Evolutionary conservation across 1,140 invertebrate species (phyloP).

Genomic region (Drosophila mauritiana): DNA sequence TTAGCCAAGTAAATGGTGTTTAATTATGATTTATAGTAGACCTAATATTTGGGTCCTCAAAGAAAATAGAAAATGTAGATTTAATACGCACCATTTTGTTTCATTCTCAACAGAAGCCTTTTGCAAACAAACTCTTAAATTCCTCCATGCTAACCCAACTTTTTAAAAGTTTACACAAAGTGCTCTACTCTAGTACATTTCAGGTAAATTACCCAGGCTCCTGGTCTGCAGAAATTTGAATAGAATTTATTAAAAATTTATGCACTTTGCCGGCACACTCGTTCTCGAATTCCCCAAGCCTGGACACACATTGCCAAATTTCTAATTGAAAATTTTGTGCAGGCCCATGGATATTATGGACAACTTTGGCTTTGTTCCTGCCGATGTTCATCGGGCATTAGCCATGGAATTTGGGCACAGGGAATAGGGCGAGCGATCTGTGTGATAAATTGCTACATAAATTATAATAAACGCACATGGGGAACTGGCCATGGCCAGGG

Average conservation of each 20-base stretch:
- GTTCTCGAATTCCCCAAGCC: slow-evolving; percentile 36
- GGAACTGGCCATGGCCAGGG: slow-evolving; percentile 30
- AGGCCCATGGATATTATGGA: slow-evolving; percentile 64
- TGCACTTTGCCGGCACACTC: slow-evolving; percentile 41
- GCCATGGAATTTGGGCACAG: slow-evolving; percentile 31
- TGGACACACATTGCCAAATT: slow-evolving; percentile 55
- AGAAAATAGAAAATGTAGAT: too few species aligned
- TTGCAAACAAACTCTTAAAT: not conserved
- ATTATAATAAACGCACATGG: slow-evolving; percentile 75
- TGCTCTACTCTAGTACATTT: not conserved
- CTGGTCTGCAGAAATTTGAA: slow-evolving; percentile 36
- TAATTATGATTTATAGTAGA: not conserved
- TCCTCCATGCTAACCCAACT: not conserved
- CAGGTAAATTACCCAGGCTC: slow-evolving; percentile 40
- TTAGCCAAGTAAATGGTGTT: not conserved
- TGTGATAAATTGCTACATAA: slow-evolving; percentile 81
- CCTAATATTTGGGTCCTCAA: not conserved
- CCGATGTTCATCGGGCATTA: slow-evolving; percentile 54
- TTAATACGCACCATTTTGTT: too few species aligned
- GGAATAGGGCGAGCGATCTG: slow-evolving; percentile 2
- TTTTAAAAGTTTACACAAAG: slow-evolving; percentile 8
- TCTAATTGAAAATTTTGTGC: slow-evolving; percentile 76
- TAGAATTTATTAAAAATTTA: slow-evolving; percentile 67
- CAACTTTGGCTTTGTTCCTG: slow-evolving; percentile 51
- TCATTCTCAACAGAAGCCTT: not conserved